Base-by-base conservation (phyloP, 2,797 vertebrate genomes). In the Girardinus metallicus region DNA sequence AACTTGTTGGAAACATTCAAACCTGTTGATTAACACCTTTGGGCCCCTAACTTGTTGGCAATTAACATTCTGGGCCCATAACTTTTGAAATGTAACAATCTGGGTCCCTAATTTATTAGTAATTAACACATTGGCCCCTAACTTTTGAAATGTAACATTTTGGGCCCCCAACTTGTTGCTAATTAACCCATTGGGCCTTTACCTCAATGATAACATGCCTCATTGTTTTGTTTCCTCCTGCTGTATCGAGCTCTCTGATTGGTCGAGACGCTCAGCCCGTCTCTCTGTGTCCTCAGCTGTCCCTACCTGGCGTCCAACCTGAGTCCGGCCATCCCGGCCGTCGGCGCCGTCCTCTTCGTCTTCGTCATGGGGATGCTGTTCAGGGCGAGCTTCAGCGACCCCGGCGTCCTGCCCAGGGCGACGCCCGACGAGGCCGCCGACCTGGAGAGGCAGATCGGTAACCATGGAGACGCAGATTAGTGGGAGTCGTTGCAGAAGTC, bases 321-420 rank as follows among this genome's bases (percentile, higher is more conserved):
- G 94, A 98, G 96, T 3, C 97, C 97, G 0, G 97, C 96, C 84
- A 97, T 99, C 83, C 98, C 97, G 4, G 97, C 95, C 60, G 94
- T 97, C 0, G 98, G 97, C 36, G 97, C 96, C 78, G 84, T 97
- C 85, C 96, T 99, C 79, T 98, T 99, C 90, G 82, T 98, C 94
- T 99, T 99, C 29, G 98, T 98, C 85, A 97, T 98, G 96, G 97
- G 97, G 83, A 98, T 97, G 88, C 95, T 99, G 92, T 95, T 99
- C 81, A 95, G 97, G 55, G 98, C 97, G 78, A 99, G 98, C 89
- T 98, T 98, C 96, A 99, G 95, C 71, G 98, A 98, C 89, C 98
- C 97, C 1, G 97, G 97, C 31, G 97, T 98, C 86, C 96, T 98
- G 78, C 98, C 97, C 12, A 92, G 98, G 0, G 98, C 97, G 80